phyloP scores from a whole-genome alignment of 2,888 invertebrate species.

The Drosophila subsilvestris region DNA sequence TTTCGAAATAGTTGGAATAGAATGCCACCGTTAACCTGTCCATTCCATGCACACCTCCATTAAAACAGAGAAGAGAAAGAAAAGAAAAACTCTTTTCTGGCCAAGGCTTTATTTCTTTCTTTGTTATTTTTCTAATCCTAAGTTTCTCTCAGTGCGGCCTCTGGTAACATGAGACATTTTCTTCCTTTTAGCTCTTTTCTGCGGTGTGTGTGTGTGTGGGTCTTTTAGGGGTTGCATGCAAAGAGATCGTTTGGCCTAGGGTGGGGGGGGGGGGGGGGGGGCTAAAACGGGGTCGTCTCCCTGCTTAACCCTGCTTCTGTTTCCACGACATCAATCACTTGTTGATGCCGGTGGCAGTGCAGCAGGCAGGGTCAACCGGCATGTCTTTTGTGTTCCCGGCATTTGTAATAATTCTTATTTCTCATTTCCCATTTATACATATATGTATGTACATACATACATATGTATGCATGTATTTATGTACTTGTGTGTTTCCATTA shows the following conservation, averaged over 20 bases:
- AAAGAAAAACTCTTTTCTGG: no score
- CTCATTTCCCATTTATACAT: neutral
- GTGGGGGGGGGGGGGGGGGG: no score
- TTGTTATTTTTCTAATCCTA: no score
- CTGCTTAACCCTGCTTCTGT: neutral
- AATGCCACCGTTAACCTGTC: no score
- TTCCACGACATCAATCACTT: slow-evolving; percentile 68
- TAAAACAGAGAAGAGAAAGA: no score
- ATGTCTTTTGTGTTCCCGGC: slow-evolving; percentile 6
- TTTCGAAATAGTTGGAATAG: no score
- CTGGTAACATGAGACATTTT: slow-evolving; percentile 31
- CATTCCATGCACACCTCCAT: no score
- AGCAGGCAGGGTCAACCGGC: neutral
- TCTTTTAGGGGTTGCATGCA: slow-evolving; percentile 19
- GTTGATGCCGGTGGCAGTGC: slow-evolving; percentile 54
- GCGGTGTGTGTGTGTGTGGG: neutral
- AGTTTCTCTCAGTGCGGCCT: slow-evolving; percentile 16
- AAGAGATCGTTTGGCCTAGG: slow-evolving; percentile 3
- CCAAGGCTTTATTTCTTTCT: no score
- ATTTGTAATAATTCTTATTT: slow-evolving; percentile 46
- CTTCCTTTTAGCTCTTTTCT: neutral
- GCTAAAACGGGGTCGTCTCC: neutral
- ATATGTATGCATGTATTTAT: neutral
- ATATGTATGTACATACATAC: no score
- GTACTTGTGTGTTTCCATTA: slow-evolving; percentile 31